Base-by-base conservation (phyloP, 1,140 invertebrate genomes). In the Pantala flavescens region DNA sequence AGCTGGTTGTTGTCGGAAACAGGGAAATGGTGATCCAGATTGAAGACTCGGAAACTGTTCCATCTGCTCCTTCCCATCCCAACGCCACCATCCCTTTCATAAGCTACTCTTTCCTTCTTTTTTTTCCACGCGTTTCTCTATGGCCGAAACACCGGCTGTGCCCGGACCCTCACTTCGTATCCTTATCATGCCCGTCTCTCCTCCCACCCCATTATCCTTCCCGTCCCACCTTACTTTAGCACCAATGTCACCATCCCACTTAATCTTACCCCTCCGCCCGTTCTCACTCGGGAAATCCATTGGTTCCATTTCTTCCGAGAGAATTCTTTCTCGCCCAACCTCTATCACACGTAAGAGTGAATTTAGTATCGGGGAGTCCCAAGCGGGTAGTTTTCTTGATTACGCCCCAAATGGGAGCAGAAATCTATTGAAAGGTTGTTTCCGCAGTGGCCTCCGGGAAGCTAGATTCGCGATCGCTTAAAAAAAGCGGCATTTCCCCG, bases 201-300 rank as follows among this genome's bases (percentile, higher is more conserved):
- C 72, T 74, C 77, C 75, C 70, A 55, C 63, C 71, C 76, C 77
- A 76, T 75, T 73, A 76, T 16, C 49, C 49, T 3, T 21, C n/a
- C 49, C 49, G 12, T 16, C 12, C 49, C 49, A 63, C 5, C 14
- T 1, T 63, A 3, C 49, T 63, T 63, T 63, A 63, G 14, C 49
- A 16, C 49, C 49, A 19, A 19, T 63, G 28, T 36, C 28, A 36
- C 28, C 28, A 5, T 36, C 28, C 28, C 28, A 36, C 28, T 36
- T 36, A 36, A 36, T 36, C 28, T 36, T 36, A 36, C 28, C 28
- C 28, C 28, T 36, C 28, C 28, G 9, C 28, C 3, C 28, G 28
- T 36, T 9, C 28, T 36, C 28, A 7, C 49, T 12, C 49, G 12
- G 49, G 9, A 36, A 36, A 36, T 21, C 49, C 49, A 16, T 63